Percentiles rank a stretch among this genome's conserved stretches.
These are phyloP conservation scores for Embiotoca jacksoni DNA, from an alignment of 2,113 vertebrate species.

Conservation along the genomic window DNA sequence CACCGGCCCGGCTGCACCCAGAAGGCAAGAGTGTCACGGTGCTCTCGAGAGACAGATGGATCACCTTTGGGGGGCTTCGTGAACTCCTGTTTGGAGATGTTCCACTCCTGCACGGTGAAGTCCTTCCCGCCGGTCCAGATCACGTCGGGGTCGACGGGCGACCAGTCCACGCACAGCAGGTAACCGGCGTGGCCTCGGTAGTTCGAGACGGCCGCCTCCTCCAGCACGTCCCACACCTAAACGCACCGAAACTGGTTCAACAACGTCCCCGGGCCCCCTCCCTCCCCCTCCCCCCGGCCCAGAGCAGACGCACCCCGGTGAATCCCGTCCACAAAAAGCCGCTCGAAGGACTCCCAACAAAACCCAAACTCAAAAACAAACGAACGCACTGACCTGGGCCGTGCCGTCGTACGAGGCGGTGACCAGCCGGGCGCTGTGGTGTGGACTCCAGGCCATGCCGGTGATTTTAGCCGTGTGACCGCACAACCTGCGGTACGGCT, in stretches of 20 bases:
- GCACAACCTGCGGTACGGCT: slow-evolving; percentile 90
- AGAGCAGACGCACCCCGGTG: too few species aligned
- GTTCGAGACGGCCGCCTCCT: slow-evolving; percentile 90
- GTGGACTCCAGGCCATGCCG: slow-evolving; percentile 93
- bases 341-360: too few species aligned
- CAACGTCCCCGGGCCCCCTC: too few species aligned
- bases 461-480: slow-evolving; percentile 97
- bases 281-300: too few species aligned
- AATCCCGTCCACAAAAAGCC: too few species aligned
- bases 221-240: slow-evolving; percentile 95
- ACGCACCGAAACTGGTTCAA: too few species aligned
- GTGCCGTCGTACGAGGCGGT: slow-evolving; percentile 95
- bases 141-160: slow-evolving; percentile 89
- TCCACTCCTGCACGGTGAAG: slow-evolving; percentile 94
- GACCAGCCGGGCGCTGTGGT: slow-evolving; percentile 90
- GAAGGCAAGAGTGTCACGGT: too few species aligned
- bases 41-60: background rate
- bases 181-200: slow-evolving; percentile 93
- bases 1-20: background rate
- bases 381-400: slow-evolving; percentile 87
- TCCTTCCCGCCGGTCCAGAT: slow-evolving; percentile 96
- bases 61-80: slow-evolving; percentile 92
- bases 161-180: slow-evolving; percentile 93
- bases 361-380: too few species aligned
- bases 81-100: slow-evolving; percentile 89